These are phyloP conservation scores for Propithecus deckenii DNA, from an alignment of 2,797 vertebrate genomes.

Conservation along the genomic window DNA sequence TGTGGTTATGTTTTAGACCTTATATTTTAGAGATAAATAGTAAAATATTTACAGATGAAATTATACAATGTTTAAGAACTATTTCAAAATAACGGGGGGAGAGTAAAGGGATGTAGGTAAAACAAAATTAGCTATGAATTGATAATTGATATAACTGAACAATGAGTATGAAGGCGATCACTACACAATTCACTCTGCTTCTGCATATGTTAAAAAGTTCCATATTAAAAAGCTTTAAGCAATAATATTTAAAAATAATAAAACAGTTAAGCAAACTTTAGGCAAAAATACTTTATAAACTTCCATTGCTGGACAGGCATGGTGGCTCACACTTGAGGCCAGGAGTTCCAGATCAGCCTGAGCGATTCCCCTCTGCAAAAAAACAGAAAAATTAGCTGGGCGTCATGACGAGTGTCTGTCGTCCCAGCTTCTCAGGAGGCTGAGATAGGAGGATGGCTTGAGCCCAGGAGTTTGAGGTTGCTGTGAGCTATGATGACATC, in stretches of 20 bases:
- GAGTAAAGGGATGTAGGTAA: background rate
- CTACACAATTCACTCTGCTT: background rate
- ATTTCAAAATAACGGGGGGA: background rate
- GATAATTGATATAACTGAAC: background rate
- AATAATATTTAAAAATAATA: background rate
- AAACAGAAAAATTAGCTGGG: no score
- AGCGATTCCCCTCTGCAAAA: no score
- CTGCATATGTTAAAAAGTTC: slow-evolving; percentile 3
- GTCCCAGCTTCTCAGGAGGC: no score
- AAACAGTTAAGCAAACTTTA: background rate
- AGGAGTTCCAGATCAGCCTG: no score
- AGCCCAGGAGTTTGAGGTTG: no score
- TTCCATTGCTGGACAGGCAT: background rate
- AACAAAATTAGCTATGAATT: background rate
- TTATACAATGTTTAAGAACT: background rate
- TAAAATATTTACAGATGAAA: background rate
- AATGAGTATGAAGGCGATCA: background rate
- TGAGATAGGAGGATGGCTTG: no score
- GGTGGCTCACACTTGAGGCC: background rate
- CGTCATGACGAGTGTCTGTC: no score
- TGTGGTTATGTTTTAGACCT: background rate
- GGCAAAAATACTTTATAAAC: background rate
- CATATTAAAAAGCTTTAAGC: background rate
- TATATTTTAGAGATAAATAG: background rate
- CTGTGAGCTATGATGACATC: no score